phyloP scores from a whole-genome alignment of 1,140 invertebrate species.

The Drosophila kurseongensis region DNA sequence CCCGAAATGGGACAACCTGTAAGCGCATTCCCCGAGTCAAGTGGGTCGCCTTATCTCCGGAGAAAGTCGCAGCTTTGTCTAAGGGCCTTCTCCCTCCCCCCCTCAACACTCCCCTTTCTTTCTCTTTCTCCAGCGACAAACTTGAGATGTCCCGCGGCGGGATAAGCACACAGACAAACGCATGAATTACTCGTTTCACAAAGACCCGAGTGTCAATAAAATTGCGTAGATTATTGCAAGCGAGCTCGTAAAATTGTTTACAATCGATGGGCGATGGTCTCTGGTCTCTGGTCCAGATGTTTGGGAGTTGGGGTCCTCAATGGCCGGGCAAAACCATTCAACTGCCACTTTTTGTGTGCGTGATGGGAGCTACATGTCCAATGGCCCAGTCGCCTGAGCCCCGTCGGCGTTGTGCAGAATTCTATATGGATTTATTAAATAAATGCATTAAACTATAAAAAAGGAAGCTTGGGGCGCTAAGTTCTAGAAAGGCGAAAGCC shows the following conservation, averaged over 20 bases:
- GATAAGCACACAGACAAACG: constrained; percentile 61
- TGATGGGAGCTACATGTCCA: constrained; percentile 31
- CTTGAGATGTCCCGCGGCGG: constrained; percentile 58
- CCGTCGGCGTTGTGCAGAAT: constrained; percentile 56
- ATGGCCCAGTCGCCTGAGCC: constrained; percentile 11
- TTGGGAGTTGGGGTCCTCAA: constrained; percentile 20
- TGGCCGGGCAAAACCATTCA: constrained; percentile 54
- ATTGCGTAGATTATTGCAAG: constrained; percentile 79
- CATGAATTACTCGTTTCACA: constrained; percentile 66
- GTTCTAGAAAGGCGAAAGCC: neutral
- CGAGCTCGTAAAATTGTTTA: constrained; percentile 83
- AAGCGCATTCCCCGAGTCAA: constrained; percentile 63
- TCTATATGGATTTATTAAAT: constrained; percentile 80
- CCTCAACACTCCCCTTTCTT: neutral
- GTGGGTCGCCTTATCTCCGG: constrained; percentile 46
- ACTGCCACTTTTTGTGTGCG: constrained; percentile 74
- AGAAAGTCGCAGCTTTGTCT: constrained; percentile 37
- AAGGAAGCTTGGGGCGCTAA: constrained; percentile 7
- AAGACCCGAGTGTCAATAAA: constrained; percentile 78
- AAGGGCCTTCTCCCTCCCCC: constrained; percentile 5
- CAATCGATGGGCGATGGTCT: constrained; percentile 42
- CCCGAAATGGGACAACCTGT: constrained; percentile 57
- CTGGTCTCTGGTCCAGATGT: constrained; percentile 1
- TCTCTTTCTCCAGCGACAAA: constrained; percentile 13
- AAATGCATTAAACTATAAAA: constrained; percentile 76